These are phyloP conservation scores for Cephonodes hylas DNA, from an alignment of 2,888 invertebrate genomes.

Conservation along the genomic window DNA sequence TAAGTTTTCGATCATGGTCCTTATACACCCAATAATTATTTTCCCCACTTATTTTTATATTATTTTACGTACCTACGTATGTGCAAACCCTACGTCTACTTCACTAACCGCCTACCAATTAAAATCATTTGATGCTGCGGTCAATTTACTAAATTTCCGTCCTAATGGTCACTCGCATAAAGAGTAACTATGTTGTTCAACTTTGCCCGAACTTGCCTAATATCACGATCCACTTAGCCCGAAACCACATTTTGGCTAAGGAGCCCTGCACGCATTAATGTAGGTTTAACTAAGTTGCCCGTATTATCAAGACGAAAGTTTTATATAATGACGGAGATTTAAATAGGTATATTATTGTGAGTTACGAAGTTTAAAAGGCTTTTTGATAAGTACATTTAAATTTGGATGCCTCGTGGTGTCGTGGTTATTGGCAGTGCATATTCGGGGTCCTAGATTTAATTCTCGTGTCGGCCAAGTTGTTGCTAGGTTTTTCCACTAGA, in stretches of 20 bases:
- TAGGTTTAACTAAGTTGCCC: background rate
- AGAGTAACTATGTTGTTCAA: background rate
- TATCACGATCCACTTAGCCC: conserved; percentile 1
- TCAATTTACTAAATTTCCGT: background rate
- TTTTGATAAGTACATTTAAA: too few relatives aligned
- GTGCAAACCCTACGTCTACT: background rate
- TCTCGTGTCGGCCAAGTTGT: too few relatives aligned
- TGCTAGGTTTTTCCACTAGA: too few relatives aligned
- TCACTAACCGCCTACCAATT: background rate
- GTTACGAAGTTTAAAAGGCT: too few relatives aligned
- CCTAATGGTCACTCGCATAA: background rate
- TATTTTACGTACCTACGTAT: background rate
- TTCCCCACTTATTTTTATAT: background rate
- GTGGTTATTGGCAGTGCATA: too few relatives aligned
- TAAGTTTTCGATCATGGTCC: too few relatives aligned
- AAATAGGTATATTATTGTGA: too few relatives aligned
- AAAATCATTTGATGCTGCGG: background rate
- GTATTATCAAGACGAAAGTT: background rate
- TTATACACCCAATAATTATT: too few relatives aligned
- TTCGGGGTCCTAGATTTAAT: too few relatives aligned
- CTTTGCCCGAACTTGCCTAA: background rate
- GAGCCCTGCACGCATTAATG: conserved; percentile 1
- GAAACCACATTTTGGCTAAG: conserved; percentile 1
- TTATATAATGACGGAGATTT: background rate
- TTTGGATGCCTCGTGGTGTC: too few relatives aligned